phyloP scores from a whole-genome alignment of 2,113 vertebrate genomes.

The Anoplopoma fimbria region DNA sequence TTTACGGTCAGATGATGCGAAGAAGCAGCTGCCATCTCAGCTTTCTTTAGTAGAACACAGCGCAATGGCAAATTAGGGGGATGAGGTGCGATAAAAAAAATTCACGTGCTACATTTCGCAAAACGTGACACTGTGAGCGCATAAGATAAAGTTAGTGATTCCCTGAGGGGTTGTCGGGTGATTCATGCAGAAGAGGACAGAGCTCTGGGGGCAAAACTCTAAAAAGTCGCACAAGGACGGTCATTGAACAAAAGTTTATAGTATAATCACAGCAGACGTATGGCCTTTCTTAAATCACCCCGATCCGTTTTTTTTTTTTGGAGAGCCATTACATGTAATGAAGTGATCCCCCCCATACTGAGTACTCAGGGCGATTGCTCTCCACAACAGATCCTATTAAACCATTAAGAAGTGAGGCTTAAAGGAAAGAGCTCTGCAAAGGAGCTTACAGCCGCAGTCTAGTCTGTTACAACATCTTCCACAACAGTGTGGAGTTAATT shows the following conservation, averaged over 20 bases:
- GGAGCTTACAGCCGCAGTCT: conserved; percentile 24
- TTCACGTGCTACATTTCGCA: background rate
- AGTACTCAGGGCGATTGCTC: conserved; percentile 55
- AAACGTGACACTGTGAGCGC: conserved; percentile 32
- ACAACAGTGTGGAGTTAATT: background rate
- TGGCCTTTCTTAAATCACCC: background rate
- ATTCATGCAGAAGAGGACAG: conserved; percentile 36
- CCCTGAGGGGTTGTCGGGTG: background rate
- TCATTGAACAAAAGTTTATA: background rate
- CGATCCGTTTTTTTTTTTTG: conserved; percentile 17
- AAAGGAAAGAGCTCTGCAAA: conserved; percentile 34
- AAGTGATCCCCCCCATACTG: conserved; percentile 32
- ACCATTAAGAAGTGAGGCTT: conserved; percentile 55
- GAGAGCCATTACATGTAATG: conserved; percentile 27
- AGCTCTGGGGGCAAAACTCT: background rate
- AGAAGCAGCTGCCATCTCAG: conserved; percentile 2
- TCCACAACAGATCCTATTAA: conserved; percentile 62
- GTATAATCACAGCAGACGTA: background rate
- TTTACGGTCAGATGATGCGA: background rate
- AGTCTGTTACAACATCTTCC: background rate
- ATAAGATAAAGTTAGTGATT: conserved; percentile 10
- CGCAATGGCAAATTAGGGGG: background rate
- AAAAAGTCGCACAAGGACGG: background rate
- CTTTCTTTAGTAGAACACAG: background rate
- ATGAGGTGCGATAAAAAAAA: background rate